A percentile compares a stretch with the other conserved stretches of the same genome.
These are phyloP conservation scores for Pristionchus maxplancki DNA, from an alignment of 2,888 invertebrate genomes.

Conservation along the genomic window DNA sequence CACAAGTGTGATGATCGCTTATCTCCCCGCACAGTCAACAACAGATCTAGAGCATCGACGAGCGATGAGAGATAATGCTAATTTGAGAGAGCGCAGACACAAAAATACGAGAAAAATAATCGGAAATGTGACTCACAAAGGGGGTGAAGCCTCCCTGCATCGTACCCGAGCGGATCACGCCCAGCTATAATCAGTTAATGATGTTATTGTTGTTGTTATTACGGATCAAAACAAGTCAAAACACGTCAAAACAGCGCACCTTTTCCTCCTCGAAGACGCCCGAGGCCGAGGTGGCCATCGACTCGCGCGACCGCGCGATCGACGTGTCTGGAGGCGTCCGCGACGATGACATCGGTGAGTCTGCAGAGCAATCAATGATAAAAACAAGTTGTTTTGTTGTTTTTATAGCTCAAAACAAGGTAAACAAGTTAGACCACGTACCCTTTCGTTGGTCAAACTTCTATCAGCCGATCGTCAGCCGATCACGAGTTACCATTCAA, in stretches of 20 bases:
- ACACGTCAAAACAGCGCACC: neutral
- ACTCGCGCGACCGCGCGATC: neutral
- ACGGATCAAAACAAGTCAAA: neutral
- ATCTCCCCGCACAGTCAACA: neutral
- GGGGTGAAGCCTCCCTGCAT: slow-evolving; percentile 33
- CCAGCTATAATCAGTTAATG: neutral
- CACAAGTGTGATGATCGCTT: neutral
- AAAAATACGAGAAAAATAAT: neutral
- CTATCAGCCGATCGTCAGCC: no score
- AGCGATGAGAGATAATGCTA: neutral
- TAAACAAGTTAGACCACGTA: no score
- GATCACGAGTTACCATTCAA: no score
- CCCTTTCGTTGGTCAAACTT: no score
- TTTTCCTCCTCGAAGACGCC: slow-evolving; percentile 28
- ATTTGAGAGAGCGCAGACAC: neutral
- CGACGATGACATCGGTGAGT: neutral
- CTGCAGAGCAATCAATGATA: no score
- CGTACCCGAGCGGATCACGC: neutral
- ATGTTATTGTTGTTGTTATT: no score
- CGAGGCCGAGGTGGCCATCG: neutral
- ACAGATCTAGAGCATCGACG: neutral
- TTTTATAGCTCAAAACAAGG: no score
- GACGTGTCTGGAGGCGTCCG: no score
- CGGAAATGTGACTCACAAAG: neutral
- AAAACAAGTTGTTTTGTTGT: no score